Evolutionary conservation across 35 echinoderm and acorn worm species (phyloP), one percentile per base, ranked within the genome.

Genomic region (Ophioderma brevispina): DNA sequence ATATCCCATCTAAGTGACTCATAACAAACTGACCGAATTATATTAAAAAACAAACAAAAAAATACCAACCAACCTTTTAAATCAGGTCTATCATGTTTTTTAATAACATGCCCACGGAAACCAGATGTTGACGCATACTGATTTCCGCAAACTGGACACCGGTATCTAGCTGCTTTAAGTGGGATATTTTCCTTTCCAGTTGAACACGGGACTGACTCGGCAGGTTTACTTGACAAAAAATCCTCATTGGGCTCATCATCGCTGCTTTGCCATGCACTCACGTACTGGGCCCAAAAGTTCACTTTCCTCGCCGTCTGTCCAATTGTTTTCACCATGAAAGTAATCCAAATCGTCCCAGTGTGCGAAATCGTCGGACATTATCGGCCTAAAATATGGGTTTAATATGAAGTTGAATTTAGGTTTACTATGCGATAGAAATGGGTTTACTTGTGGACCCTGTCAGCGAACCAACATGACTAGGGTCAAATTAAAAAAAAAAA

Each of bases 311-410:
- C 23, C 28, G 59, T 70, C 59, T 70, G 59, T 70, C 59, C 59
- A 70, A 70, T 70, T 70, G 3, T 70, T 70, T 30, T 70, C 59
- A 25, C 59, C 59, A 18, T 15, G 28, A 30, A 70, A 70, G n/a
- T 70, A 25, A 70, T 70, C 59, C 28, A 70, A 70, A 70, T 70
- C 59, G 59, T 70, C 59, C 59, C 59, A 70, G n/a, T 70, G 59
- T 15, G n/a, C 59, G n/a, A 70, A 70, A 25, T 70, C 59, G n/a
- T 46, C 41, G 5, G 41, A 46, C 41, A 17, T 8, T 17, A 46
- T 46, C 17, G 41, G n/a, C n/a, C n/a, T n/a, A n/a, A n/a, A n/a
- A n/a, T n/a, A n/a, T n/a, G n/a, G n/a, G n/a, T n/a, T n/a, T n/a
- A n/a, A n/a, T n/a, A n/a, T n/a, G n/a, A n/a, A n/a, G n/a, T n/a